These are phyloP conservation scores for Scatophagus argus DNA, from an alignment of 2,113 vertebrate genomes.

Conservation along the genomic window DNA sequence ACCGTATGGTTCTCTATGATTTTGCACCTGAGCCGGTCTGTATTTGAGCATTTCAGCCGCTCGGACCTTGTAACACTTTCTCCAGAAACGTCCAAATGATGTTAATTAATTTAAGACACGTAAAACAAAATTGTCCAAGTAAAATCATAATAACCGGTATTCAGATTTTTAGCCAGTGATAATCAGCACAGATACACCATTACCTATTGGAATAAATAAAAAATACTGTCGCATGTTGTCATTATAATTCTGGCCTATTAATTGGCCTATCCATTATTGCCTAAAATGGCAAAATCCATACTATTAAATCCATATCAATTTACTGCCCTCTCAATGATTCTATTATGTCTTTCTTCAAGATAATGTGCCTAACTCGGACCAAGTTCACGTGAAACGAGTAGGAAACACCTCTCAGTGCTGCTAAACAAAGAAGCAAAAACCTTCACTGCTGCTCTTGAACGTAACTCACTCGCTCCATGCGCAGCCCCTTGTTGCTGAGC, in stretches of 20 bases:
- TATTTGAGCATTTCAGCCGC: background rate
- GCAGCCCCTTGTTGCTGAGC: conserved; percentile 74
- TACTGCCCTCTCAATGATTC: background rate
- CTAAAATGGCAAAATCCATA: background rate
- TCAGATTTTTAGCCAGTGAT: background rate
- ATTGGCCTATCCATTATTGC: background rate
- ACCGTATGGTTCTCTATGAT: background rate
- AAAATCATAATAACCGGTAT: background rate
- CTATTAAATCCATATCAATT: accelerated
- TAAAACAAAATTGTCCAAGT: background rate
- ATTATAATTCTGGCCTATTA: background rate
- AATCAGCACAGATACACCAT: background rate
- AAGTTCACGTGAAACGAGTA: background rate
- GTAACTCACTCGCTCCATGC: conserved; percentile 36
- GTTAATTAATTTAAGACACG: background rate
- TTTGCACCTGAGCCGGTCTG: background rate
- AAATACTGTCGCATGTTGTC: background rate
- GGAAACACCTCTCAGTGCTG: background rate
- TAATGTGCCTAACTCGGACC: background rate
- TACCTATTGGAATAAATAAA: background rate
- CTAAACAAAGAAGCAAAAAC: background rate
- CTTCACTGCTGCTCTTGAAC: conserved; percentile 62
- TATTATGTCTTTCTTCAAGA: background rate
- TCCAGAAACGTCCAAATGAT: background rate
- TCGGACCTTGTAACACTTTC: background rate